Evolutionary conservation across 2,888 invertebrate genomes (phyloP), one percentile per base, ranked within the genome.

Genomic region (Euproctis similis): DNA sequence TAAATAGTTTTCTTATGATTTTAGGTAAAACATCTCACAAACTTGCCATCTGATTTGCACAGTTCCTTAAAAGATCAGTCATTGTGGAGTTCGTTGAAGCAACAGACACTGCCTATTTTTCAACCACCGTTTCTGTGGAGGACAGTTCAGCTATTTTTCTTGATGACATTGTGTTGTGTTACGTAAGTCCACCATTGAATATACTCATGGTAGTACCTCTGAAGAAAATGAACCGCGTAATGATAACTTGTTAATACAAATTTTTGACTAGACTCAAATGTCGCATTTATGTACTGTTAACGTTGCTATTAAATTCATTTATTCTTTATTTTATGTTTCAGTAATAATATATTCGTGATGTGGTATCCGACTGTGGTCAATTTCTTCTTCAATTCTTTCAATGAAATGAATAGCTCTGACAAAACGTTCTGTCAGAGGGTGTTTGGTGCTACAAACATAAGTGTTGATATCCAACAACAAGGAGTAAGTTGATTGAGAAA

Each of bases 111-210:
- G 25, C 80, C 74, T 0, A 63, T 90, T 20, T 87, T 88, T 38
- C 70, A 70, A 29, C 71, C 77, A 0, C 87, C 88, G 0, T 48
- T 87, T 1, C 46, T 87, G 0, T 71, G 65, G 48, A 74, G 74
- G 18, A 88, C 88, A 0, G 8, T 81, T 1, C 76, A 89, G 13
- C 65, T 86, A 3, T 86, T 85, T 48, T 71, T 73, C 22, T 69
- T 89, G 4, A 76, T 87, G 55, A 81, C 87, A 34, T 58, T 87
- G 1, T 88, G 88, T 39, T 87, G 87, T 76, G 85, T 87, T 54
- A 87, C 87, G 89, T 89, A 63, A 76, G 84, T 65, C 19, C 9
- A 4, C 11, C 6, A 19, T n/a, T n/a, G 10, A 11, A 4, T 21
- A 21, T 9, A 5, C 2, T 21, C 10, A 21, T 8, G 8, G 2